Base-by-base conservation (phyloP, 2,888 invertebrate genomes). In the Leucophora obtusa region DNA sequence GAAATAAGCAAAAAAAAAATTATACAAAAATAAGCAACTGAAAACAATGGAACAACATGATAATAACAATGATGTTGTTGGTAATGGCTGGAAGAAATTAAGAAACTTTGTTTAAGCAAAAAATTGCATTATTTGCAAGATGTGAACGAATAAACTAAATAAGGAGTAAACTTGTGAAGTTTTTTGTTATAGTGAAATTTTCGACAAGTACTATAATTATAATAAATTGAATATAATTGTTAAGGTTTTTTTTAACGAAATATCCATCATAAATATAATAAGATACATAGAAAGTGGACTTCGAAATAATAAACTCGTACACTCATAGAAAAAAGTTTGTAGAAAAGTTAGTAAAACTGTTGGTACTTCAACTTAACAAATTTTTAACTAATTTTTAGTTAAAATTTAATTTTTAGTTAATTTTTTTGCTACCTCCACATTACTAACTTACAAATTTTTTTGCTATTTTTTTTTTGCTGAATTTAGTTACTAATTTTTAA, bases 171-270 rank as follows among this genome's bases (percentile, higher is more conserved):
- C 72, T 80, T 80, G 80, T 76, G 75, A 80, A 80, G 63, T 75
- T 72, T 80, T 62, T 58, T 47, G 60, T 58, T 53, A 76, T 68
- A 65, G 68, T 53, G 72, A 77, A 81, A 70, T 60, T 77, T 73
- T 77, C 77, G 81, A 77, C 81, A 81, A 81, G 81, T 77, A 81
- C 81, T 81, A 77, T 81, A 81, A 81, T 81, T 81, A 81, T 70
- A 69, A 77, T 81, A 81, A 81, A 81, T 74, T 81, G 66, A 43
- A 70, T 71, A 81, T 76, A 80, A 80, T 80, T 80, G 63, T 59
- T 68, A 58, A 68, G 58, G 28, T 69, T 56, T 60, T 70, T 60
- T 76, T 51, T 38, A 11, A 7, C 14, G 11, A 15, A 47, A 47
- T 47, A n/a, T n/a, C n/a, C 14, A 15, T 47, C n/a, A n/a, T 47